Conservation (phyloP, 2,888 invertebrate genomes). For the Drosophila affinis region DNA sequence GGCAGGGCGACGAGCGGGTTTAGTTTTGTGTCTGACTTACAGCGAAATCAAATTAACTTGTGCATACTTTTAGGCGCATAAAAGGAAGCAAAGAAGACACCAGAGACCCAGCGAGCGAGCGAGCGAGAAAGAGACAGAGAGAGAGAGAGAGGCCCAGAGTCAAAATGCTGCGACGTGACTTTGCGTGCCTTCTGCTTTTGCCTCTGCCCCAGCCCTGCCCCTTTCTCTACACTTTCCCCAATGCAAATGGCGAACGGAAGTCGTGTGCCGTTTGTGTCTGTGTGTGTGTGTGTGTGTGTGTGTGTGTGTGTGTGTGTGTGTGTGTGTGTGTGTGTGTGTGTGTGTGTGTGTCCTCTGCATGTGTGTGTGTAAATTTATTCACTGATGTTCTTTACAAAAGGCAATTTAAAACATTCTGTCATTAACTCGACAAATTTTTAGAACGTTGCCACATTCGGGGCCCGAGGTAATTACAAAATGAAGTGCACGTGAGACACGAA, state of each 20-base stretch:
- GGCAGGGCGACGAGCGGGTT: constrained; percentile 55
- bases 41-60: constrained; percentile 77
- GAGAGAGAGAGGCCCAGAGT: constrained; percentile 2
- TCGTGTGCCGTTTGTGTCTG: constrained; percentile 23
- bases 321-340: constrained; percentile 8
- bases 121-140: too few relatives aligned
- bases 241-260: constrained; percentile 56
- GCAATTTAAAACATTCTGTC: constrained; percentile 61
- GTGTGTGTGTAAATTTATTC: constrained; percentile 44
- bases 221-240: neutral
- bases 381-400: constrained; percentile 49
- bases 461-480: constrained; percentile 69
- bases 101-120: constrained; percentile 1
- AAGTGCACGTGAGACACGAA: constrained; percentile 46
- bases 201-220: neutral
- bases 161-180: constrained; percentile 65
- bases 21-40: constrained; percentile 66
- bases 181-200: neutral
- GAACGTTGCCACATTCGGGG: constrained; percentile 42
- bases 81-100: neutral
- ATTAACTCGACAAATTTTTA: constrained; percentile 73
- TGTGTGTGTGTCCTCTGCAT: neutral
- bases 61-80: constrained; percentile 63
- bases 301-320: constrained; percentile 20
- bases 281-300: neutral